Evolutionary conservation across 2,888 invertebrate genomes (phyloP).

Genomic region (Synanthedon myopaeformis): DNA sequence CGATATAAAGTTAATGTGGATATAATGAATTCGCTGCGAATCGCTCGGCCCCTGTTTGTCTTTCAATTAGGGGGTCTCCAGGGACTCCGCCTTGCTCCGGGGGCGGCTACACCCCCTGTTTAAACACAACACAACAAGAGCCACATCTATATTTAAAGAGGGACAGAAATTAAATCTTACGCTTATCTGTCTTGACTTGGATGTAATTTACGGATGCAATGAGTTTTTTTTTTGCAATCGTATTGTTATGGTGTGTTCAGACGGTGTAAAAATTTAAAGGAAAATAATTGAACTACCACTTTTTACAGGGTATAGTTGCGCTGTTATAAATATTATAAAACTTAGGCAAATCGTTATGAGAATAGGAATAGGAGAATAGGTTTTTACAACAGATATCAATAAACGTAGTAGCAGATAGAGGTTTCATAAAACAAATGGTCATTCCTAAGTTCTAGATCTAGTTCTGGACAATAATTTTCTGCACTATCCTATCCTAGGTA

Average conservation of each 20-base stretch:
- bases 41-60: conserved; percentile 59
- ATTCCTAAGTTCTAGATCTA: no score
- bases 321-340: no score
- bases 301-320: no score
- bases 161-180: conserved; percentile 56
- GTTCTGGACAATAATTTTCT: no score
- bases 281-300: no score
- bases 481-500: no score
- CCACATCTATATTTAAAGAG: conserved; percentile 52
- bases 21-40: conserved; percentile 65
- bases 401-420: no score
- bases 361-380: no score
- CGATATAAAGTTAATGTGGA: conserved; percentile 49
- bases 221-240: conserved; percentile 13
- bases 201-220: conserved; percentile 36
- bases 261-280: background rate
- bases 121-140: conserved; percentile 35
- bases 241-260: background rate
- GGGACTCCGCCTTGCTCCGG: conserved; percentile 18
- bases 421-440: no score
- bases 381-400: no score
- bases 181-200: conserved; percentile 29
- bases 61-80: conserved; percentile 60
- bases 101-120: conserved; percentile 20
- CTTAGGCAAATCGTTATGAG: no score